These are phyloP conservation scores for Calypte anna DNA, from an alignment of 2,113 vertebrate genomes.

Conservation along the genomic window DNA sequence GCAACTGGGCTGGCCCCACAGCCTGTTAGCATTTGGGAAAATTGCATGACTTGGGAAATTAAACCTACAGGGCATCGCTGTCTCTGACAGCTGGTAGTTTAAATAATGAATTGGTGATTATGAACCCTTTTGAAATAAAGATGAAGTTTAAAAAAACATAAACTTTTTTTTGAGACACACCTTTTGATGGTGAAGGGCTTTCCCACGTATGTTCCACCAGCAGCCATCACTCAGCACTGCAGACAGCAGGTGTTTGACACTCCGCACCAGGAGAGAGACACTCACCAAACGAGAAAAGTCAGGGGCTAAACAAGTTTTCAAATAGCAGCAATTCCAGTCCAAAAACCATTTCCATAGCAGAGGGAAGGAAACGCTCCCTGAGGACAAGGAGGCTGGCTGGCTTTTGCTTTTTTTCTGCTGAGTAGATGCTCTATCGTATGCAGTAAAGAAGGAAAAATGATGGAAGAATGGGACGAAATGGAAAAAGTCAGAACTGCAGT, in stretches of 20 bases:
- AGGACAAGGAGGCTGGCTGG: slow-evolving; percentile 30
- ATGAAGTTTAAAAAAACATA: slow-evolving; percentile 26
- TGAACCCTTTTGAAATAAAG: slow-evolving; percentile 61
- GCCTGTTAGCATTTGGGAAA: not conserved
- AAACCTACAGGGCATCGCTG: not conserved
- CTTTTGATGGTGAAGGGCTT: slow-evolving; percentile 45
- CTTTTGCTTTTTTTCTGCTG: not conserved
- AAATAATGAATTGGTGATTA: slow-evolving; percentile 64
- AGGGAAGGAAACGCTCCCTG: slow-evolving; percentile 29
- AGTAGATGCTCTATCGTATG: not conserved
- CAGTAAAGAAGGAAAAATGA: not conserved
- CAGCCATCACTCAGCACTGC: slow-evolving; percentile 29
- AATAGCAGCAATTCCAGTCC: slow-evolving; percentile 58
- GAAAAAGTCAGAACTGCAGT: not conserved
- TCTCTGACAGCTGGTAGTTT: slow-evolving; percentile 58
- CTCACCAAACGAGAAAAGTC: slow-evolving; percentile 59
- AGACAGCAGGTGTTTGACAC: slow-evolving; percentile 47
- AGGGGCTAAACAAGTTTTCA: slow-evolving; percentile 46
- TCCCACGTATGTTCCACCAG: slow-evolving; percentile 44
- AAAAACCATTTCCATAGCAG: slow-evolving; percentile 54
- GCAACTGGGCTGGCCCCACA: fast-evolving
- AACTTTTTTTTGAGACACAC: slow-evolving; percentile 53
- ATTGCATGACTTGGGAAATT: slow-evolving; percentile 1
- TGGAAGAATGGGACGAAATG: not conserved
- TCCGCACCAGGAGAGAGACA: not conserved